phyloP scores from a whole-genome alignment of 2,797 vertebrate genomes.

The Petrocephalus sullivani region DNA sequence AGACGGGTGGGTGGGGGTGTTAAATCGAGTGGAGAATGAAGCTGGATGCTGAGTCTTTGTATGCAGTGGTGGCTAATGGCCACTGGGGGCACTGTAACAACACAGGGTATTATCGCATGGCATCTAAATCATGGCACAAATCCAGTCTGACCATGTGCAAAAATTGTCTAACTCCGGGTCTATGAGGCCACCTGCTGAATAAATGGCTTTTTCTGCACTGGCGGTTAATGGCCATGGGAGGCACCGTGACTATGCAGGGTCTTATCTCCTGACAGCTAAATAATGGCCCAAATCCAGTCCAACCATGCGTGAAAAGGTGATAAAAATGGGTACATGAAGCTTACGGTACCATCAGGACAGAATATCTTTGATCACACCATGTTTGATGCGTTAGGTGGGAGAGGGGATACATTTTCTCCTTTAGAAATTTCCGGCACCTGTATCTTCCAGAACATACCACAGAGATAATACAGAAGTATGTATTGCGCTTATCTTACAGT shows the following conservation, averaged over 20 bases:
- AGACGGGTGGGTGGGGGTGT: not conserved
- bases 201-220: not conserved
- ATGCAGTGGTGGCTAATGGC: slow-evolving; percentile 43
- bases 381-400: not conserved
- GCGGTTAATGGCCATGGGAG: not conserved
- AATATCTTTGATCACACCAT: not conserved
- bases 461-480: not conserved
- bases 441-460: not conserved
- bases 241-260: not conserved
- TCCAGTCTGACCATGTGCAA: slow-evolving; percentile 39
- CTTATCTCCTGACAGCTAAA: slow-evolving; percentile 47
- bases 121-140: slow-evolving; percentile 47
- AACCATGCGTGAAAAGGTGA: slow-evolving; percentile 35
- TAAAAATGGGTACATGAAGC: not conserved
- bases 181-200: not conserved
- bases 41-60: slow-evolving; percentile 12
- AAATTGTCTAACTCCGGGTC: slow-evolving; percentile 39
- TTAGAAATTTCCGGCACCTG: not conserved
- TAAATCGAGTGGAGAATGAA: not conserved
- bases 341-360: not conserved
- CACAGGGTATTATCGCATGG: slow-evolving; percentile 33
- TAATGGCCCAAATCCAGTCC: slow-evolving; percentile 40
- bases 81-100: not conserved
- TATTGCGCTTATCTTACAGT: not conserved
- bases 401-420: not conserved